Conservation (phyloP, 2,888 invertebrate species). For the Cephalotes varians region DNA sequence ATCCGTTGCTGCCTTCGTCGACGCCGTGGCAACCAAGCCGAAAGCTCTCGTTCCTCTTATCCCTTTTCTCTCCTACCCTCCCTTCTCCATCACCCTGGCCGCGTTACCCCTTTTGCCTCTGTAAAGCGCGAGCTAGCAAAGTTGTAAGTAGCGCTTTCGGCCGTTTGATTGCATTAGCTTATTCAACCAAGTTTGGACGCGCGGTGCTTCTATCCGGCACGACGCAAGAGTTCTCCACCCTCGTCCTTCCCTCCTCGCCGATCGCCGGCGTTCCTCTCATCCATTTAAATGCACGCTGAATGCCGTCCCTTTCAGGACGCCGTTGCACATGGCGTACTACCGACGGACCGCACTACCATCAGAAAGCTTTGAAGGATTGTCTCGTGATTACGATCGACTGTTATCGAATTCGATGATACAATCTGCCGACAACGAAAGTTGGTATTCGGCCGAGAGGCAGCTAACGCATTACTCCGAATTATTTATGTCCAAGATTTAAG, state of each 20-base stretch:
- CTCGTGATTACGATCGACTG: slow-evolving; percentile 54
- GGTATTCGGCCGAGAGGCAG: neutral
- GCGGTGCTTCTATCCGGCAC: slow-evolving; percentile 55
- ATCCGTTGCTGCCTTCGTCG: slow-evolving; percentile 28
- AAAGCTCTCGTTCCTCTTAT: slow-evolving; percentile 35
- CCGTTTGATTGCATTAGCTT: slow-evolving; percentile 79
- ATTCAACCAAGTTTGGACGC: slow-evolving; percentile 74
- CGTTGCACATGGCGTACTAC: slow-evolving; percentile 40
- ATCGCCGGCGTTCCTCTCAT: slow-evolving; percentile 48
- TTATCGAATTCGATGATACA: slow-evolving; percentile 25
- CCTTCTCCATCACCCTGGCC: slow-evolving; percentile 3
- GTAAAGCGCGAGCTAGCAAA: slow-evolving; percentile 69
- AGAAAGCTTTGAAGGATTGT: slow-evolving; percentile 62
- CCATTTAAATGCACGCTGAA: slow-evolving; percentile 61
- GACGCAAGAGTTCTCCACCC: slow-evolving; percentile 59
- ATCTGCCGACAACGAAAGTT: slow-evolving; percentile 31
- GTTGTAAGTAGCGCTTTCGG: slow-evolving; percentile 79
- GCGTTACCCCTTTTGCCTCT: slow-evolving; percentile 40
- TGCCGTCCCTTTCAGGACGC: slow-evolving; percentile 53
- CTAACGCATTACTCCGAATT: neutral
- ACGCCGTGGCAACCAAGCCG: slow-evolving; percentile 37
- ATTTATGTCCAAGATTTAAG: neutral
- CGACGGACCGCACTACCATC: slow-evolving; percentile 44
- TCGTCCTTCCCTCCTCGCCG: slow-evolving; percentile 8
- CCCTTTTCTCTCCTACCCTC: neutral